Conservation (phyloP, 92 coral and sea anemone genomes). For the Palythoa grandis region DNA sequence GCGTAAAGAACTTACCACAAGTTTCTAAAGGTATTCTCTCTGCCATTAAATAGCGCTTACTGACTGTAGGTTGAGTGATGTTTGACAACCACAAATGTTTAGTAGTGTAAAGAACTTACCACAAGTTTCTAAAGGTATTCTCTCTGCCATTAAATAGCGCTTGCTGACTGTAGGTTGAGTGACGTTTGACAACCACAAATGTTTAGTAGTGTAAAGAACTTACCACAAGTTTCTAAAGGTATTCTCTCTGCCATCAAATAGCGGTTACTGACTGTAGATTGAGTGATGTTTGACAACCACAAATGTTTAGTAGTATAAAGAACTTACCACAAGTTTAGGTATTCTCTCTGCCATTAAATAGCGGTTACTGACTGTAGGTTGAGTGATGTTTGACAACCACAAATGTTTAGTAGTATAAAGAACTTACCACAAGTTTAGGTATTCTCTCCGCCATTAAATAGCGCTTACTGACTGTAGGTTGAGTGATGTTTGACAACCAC, state of each 20-base stretch:
- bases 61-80: conserved; percentile 83
- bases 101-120: conserved; percentile 26
- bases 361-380: conserved; percentile 78
- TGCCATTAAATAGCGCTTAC: conserved; percentile 61
- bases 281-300: conserved; percentile 85
- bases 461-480: conserved; percentile 81
- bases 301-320: background rate
- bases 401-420: background rate
- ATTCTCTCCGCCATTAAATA: conserved; percentile 49
- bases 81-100: conserved; percentile 71
- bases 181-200: conserved; percentile 76
- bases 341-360: conserved; percentile 51
- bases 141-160: conserved; percentile 49
- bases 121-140: conserved; percentile 29
- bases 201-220: background rate
- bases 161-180: conserved; percentile 87
- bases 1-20: conserved; percentile 37
- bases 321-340: conserved; percentile 49
- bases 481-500: conserved; percentile 86
- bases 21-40: conserved; percentile 22
- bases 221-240: conserved; percentile 39
- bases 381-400: conserved; percentile 85
- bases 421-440: conserved; percentile 52
- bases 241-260: conserved; percentile 50
- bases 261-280: conserved; percentile 80